Conservation (phyloP, 2,113 vertebrate species). For the Colistium nudipinnis region DNA sequence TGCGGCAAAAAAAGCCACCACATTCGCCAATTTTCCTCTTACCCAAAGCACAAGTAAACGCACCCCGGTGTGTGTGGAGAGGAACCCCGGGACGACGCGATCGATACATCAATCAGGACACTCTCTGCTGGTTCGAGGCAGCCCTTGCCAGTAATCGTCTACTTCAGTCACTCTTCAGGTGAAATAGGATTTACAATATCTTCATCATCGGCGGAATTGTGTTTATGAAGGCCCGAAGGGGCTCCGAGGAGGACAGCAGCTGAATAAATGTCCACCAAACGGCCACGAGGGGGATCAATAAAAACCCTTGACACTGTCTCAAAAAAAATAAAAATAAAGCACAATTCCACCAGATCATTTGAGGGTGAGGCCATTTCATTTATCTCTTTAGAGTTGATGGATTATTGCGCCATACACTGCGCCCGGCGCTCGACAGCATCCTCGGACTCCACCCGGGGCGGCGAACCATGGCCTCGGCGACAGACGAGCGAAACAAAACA, state of each 20-base stretch:
- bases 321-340: conserved; percentile 24
- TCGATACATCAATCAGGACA: conserved; percentile 58
- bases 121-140: conserved; percentile 15
- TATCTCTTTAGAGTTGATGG: conserved; percentile 25
- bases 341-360: conserved; percentile 1
- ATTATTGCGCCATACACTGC: conserved; percentile 14
- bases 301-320: conserved; percentile 8
- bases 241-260: conserved; percentile 23
- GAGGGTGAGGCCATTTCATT: not conserved
- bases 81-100: conserved; percentile 15
- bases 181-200: conserved; percentile 30
- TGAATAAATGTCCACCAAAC: conserved; percentile 19
- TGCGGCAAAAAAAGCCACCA: conserved; percentile 31
- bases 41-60: conserved; percentile 47
- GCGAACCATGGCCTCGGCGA: conserved; percentile 28
- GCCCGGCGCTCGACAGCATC: conserved; percentile 9
- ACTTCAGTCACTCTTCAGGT: conserved; percentile 31
- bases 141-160: conserved; percentile 32
- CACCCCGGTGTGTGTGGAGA: conserved; percentile 11
- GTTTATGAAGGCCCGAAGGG: conserved; percentile 21
- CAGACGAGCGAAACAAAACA: conserved; percentile 21
- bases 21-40: conserved; percentile 40
- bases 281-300: conserved; percentile 49
- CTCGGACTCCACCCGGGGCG: conserved; percentile 26
- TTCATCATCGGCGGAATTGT: conserved; percentile 32